These are phyloP conservation scores for Fabriciana adippe DNA, from an alignment of 2,888 invertebrate genomes.

Conservation along the genomic window DNA sequence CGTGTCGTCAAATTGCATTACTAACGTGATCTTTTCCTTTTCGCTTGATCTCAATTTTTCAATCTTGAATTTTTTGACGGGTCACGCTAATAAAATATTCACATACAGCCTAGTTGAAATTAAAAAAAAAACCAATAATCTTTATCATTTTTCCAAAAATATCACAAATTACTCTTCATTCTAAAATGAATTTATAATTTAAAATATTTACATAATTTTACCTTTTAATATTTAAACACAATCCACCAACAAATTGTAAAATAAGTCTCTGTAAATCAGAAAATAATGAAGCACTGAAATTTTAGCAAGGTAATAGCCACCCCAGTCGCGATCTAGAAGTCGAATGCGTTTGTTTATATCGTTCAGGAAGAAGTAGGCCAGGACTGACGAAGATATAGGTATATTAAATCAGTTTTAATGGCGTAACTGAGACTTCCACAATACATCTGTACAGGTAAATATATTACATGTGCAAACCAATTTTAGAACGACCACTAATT, in stretches of 20 bases:
- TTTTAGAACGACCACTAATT: not conserved
- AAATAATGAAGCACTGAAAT: not conserved
- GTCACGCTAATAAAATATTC: too few relatives aligned
- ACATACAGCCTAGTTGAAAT: too few relatives aligned
- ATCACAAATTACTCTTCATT: too few relatives aligned
- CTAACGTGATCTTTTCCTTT: too few relatives aligned
- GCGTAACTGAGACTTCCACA: not conserved
- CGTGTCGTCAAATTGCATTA: too few relatives aligned
- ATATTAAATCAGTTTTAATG: slow-evolving; percentile 1
- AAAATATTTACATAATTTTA: too few relatives aligned
- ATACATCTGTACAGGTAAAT: not conserved
- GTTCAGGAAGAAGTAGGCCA: not conserved
- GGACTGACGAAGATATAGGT: slow-evolving; percentile 1
- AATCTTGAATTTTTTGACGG: too few relatives aligned
- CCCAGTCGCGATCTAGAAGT: not conserved
- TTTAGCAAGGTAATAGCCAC: not conserved
- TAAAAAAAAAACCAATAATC: too few relatives aligned
- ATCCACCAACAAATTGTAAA: not conserved
- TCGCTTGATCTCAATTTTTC: too few relatives aligned
- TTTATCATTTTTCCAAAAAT: too few relatives aligned
- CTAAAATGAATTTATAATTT: too few relatives aligned
- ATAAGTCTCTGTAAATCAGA: not conserved
- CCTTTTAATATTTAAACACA: too few relatives aligned
- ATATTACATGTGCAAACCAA: not conserved
- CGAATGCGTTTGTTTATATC: slow-evolving; percentile 7